Base-by-base conservation (phyloP, 2,888 invertebrate genomes). In the Catocala nupta region DNA sequence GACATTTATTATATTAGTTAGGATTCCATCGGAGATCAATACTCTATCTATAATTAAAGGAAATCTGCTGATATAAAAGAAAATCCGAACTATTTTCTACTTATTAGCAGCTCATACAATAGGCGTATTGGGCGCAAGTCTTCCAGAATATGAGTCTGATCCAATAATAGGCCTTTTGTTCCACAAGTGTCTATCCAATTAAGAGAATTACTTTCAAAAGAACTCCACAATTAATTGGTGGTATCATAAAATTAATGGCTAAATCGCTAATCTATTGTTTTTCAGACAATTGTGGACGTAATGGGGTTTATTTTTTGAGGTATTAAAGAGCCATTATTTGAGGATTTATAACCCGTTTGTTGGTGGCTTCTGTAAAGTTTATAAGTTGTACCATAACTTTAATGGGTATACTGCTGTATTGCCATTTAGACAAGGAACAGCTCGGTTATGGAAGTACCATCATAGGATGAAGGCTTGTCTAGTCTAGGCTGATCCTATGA, bases 141-240 rank as follows among this genome's bases (percentile, higher is more conserved):
- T 66, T 71, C 65, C 68, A 63, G 67, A 71, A 66, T 36, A 50
- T 61, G 62, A 65, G 44, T 54, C 55, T 65, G 68, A 70, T 70
- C 63, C 54, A 43, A 75, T 75, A 73, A 73, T 77, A 55, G 66
- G 60, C 59, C 72, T 53, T 61, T 77, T 77, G 76, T 77, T 63
- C 65, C 71, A 62, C 62, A 66, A 77, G 64, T 70, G 65, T 65
- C 61, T 59, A 49, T 50, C 57, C 70, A 74, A 76, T 76, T 76
- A 76, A 44, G 62, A 43, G 62, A 65, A 69, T 71, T 65, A 65
- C 52, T 49, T 69, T 71, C 63, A 60, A 54, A 64, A 70, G 65
- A 60, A 68, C 48, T 70, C 55, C 53, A 34, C 47, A 55, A 57
- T 62, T 73, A 70, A 70, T 65, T 70, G 59, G 56, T 43, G 52